A percentile compares a stretch with the other conserved stretches of the same genome.
Evolutionary conservation across 1,140 invertebrate genomes (phyloP).

Genomic region (Capitella teleta): DNA sequence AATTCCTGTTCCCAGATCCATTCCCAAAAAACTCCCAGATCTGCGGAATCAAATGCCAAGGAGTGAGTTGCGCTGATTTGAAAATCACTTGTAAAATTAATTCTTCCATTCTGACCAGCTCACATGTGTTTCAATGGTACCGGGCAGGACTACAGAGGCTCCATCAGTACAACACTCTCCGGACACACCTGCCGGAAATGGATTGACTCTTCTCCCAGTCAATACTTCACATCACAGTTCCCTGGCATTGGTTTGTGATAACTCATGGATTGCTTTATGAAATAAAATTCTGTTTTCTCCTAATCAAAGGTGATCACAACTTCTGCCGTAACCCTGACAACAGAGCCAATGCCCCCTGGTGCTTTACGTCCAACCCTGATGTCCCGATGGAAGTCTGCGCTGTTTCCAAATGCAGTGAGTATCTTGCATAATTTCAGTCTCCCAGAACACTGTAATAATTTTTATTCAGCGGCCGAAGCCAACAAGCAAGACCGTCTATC

Average conservation of each 20-base stretch:
- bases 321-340: slow-evolving; percentile 86
- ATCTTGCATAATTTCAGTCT: too few relatives aligned
- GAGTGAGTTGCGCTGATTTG: too few relatives aligned
- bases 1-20: too few relatives aligned
- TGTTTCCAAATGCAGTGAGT: slow-evolving; percentile 67
- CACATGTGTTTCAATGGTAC: slow-evolving; percentile 76
- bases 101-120: slow-evolving; percentile 15
- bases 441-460: too few relatives aligned
- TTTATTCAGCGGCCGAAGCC: too few relatives aligned
- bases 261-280: too few relatives aligned
- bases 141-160: slow-evolving; percentile 62
- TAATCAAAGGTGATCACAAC: slow-evolving; percentile 60
- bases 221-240: slow-evolving; percentile 60
- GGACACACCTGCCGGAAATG: slow-evolving; percentile 70
- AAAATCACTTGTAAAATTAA: too few relatives aligned
- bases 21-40: too few relatives aligned
- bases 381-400: slow-evolving; percentile 61
- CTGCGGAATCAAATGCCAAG: too few relatives aligned
- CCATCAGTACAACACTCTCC: slow-evolving; percentile 56
- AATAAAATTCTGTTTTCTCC: too few relatives aligned
- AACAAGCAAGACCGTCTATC: too few relatives aligned
- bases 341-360: slow-evolving; percentile 74
- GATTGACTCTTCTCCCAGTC: slow-evolving; percentile 48
- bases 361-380: slow-evolving; percentile 51
- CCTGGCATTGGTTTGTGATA: slow-evolving; percentile 54